Evolutionary conservation across 2,113 vertebrate species (phyloP).

Genomic region (Neogobius melanostomus): DNA sequence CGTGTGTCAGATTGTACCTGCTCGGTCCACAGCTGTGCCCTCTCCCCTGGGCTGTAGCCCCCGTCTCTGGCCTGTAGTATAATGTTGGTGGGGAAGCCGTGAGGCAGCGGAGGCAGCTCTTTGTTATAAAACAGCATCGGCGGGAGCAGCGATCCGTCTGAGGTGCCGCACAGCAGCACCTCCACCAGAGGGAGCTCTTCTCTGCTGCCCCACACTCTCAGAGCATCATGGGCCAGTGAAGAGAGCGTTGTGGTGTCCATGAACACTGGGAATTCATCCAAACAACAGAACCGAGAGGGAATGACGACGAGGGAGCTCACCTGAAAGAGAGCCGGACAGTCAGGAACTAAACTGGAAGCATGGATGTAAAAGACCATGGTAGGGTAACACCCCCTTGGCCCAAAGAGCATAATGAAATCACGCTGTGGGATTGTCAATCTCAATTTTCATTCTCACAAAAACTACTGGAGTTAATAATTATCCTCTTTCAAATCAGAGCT

Average conservation of each 20-base stretch:
- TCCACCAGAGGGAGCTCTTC: conserved; percentile 18
- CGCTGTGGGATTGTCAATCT: too few relatives aligned
- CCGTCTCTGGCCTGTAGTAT: conserved; percentile 40
- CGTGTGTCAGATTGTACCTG: conserved; percentile 27
- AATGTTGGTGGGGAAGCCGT: conserved; percentile 56
- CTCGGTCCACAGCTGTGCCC: conserved; percentile 34
- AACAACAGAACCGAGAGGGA: conserved; percentile 23
- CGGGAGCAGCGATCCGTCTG: conserved; percentile 43
- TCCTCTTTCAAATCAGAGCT: too few relatives aligned
- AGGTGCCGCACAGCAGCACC: conserved; percentile 31
- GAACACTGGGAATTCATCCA: conserved; percentile 64
- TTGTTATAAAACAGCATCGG: conserved; percentile 59
- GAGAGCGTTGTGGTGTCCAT: conserved; percentile 8
- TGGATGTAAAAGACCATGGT: too few relatives aligned
- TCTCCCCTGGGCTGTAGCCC: conserved; percentile 28
- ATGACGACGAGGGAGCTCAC: background rate
- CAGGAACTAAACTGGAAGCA: background rate
- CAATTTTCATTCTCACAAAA: too few relatives aligned
- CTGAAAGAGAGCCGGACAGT: conserved; percentile 11
- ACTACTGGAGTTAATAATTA: too few relatives aligned
- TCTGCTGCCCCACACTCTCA: background rate
- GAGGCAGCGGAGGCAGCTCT: background rate
- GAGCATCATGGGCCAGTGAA: background rate
- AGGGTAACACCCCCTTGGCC: too few relatives aligned
- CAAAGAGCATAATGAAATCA: too few relatives aligned